Conservation (phyloP, 1,140 invertebrate genomes). For the Metopolophium dirhodum region DNA sequence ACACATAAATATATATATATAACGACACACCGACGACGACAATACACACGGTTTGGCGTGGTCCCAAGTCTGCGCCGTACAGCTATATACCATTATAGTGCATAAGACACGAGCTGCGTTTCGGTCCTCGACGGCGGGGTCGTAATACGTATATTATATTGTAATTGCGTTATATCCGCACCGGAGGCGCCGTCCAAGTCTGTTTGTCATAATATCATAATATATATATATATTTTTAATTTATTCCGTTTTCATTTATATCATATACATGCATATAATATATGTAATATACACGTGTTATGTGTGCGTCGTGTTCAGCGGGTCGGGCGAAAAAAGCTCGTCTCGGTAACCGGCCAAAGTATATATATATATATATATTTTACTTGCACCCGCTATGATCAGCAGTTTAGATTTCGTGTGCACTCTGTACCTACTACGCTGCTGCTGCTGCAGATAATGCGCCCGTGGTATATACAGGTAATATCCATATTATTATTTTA, state of each 20-base stretch:
- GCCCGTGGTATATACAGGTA: not conserved
- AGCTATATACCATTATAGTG: not conserved
- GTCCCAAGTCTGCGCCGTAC: not conserved
- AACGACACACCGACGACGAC: not conserved
- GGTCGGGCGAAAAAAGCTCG: not conserved
- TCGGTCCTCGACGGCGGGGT: not conserved
- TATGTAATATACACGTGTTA: not conserved
- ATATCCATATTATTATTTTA: not conserved
- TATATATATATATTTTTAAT: not conserved
- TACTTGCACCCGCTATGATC: not conserved
- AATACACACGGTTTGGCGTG: not conserved
- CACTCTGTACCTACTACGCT: not conserved
- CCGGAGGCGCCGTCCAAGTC: not conserved
- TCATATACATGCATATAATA: too few species aligned
- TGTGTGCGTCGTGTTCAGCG: not conserved
- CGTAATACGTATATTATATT: not conserved
- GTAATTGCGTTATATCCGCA: slow-evolving; percentile 12
- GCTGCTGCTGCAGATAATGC: not conserved
- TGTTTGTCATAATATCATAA: not conserved
- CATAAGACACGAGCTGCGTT: not conserved
- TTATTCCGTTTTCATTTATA: not conserved
- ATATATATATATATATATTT: not conserved
- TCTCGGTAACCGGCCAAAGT: not conserved
- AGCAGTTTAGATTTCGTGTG: not conserved
- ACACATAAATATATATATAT: too few species aligned